Conservation (phyloP, 2,888 invertebrate species). For the Lagria hirta region DNA sequence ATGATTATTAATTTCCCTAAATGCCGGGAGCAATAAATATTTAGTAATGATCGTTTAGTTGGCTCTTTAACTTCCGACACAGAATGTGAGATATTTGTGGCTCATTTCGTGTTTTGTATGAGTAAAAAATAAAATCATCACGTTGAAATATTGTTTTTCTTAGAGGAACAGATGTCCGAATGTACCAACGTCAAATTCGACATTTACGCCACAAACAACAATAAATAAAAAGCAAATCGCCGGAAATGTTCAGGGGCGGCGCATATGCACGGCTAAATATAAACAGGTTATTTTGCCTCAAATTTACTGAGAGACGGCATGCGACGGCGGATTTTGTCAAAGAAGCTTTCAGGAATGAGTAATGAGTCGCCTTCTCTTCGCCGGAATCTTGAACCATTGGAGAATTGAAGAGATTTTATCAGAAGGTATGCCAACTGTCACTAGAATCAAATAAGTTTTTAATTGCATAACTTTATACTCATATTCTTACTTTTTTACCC, state of each 20-base stretch:
- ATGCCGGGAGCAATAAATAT: conserved; percentile 52
- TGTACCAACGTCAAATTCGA: conserved; percentile 2
- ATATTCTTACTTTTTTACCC: no score
- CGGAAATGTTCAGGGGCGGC: conserved; percentile 39
- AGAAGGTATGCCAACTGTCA: no score
- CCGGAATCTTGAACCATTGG: no score
- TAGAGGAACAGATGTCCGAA: conserved; percentile 8
- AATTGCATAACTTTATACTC: no score
- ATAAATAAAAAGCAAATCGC: conserved; percentile 46
- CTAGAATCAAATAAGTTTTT: no score
- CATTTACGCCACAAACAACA: conserved; percentile 12
- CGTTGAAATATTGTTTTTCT: conserved; percentile 37
- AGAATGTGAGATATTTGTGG: conserved; percentile 51
- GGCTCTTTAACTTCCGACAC: conserved; percentile 53
- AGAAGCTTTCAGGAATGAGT: conserved; percentile 43
- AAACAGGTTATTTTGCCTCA: conserved; percentile 34
- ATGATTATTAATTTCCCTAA: conserved; percentile 51
- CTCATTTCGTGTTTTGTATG: conserved; percentile 42
- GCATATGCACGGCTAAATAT: conserved; percentile 43
- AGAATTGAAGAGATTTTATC: no score
- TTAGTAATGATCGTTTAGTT: conserved; percentile 55
- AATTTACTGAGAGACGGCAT: conserved; percentile 32
- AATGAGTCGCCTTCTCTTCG: conserved; percentile 38
- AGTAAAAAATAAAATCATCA: conserved; percentile 39
- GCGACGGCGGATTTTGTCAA: conserved; percentile 41